Percentiles rank a stretch among this genome's conserved stretches.
These are phyloP conservation scores for Acrocephalus arundinaceus DNA, from an alignment of 2,113 vertebrate genomes.

Conservation along the genomic window DNA sequence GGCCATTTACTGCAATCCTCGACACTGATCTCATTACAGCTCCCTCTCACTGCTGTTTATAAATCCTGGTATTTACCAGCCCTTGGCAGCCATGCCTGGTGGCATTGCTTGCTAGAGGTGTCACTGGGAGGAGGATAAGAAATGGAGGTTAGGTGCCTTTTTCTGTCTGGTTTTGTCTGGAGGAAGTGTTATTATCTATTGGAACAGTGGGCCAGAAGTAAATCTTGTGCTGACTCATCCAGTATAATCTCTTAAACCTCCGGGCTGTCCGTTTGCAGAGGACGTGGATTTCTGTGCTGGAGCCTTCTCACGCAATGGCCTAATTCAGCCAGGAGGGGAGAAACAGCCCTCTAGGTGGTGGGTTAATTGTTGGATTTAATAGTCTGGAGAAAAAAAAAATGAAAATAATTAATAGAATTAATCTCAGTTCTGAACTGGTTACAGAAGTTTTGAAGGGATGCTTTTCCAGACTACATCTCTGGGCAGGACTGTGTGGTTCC, in stretches of 20 bases:
- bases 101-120: neutral
- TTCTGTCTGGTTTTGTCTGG: neutral
- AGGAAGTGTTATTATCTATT: neutral
- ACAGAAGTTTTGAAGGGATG: neutral
- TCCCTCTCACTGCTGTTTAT: neutral
- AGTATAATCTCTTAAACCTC: neutral
- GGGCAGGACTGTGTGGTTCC: neutral
- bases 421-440: neutral
- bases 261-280: neutral
- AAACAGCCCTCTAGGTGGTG: neutral
- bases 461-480: neutral
- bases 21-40: slow-evolving; percentile 30
- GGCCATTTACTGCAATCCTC: slow-evolving; percentile 49
- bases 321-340: neutral
- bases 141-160: neutral
- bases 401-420: neutral
- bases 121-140: neutral
- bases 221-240: neutral
- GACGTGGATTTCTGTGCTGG: neutral
- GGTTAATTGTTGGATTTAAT: neutral
- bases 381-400: neutral
- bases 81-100: neutral
- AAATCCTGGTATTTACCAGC: slow-evolving; percentile 13
- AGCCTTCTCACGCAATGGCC: neutral
- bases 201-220: neutral